phyloP scores from a whole-genome alignment of 2,113 vertebrate species.

The Corynorhinus townsendii region DNA sequence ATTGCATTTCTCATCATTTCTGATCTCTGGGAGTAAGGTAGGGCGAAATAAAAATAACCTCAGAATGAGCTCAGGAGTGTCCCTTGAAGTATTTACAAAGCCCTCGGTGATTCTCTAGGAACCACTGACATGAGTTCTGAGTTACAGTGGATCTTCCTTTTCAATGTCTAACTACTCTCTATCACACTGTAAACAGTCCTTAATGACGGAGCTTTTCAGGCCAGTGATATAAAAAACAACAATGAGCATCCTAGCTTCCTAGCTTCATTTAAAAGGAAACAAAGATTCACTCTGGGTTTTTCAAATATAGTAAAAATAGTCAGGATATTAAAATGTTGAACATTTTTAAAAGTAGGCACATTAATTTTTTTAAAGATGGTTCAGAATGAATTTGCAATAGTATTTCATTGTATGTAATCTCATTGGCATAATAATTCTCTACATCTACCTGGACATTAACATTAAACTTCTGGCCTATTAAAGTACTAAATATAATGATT shows the following conservation, averaged over 20 bases:
- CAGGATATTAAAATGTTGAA: not conserved
- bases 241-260: not conserved
- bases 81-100: not conserved
- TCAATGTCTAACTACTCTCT: not conserved
- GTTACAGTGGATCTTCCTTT: not conserved
- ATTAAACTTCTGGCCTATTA: not conserved
- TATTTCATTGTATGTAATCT: not conserved
- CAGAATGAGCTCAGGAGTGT: conserved; percentile 4
- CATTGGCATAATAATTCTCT: not conserved
- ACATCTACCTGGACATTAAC: not conserved
- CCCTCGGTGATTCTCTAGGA: not conserved
- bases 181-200: not conserved
- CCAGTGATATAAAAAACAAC: not conserved
- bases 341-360: not conserved
- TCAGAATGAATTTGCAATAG: not conserved
- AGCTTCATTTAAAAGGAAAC: not conserved
- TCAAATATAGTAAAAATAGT: not conserved
- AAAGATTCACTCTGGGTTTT: not conserved
- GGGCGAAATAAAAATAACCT: conserved; percentile 65
- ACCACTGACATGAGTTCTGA: not conserved
- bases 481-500: not conserved
- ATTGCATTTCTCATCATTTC: conserved; percentile 68
- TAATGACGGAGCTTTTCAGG: not conserved
- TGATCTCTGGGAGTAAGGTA: conserved; percentile 56
- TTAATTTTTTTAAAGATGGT: not conserved